Evolutionary conservation across 2,113 vertebrate genomes (phyloP).

Genomic region (Crotalus helleri): DNA sequence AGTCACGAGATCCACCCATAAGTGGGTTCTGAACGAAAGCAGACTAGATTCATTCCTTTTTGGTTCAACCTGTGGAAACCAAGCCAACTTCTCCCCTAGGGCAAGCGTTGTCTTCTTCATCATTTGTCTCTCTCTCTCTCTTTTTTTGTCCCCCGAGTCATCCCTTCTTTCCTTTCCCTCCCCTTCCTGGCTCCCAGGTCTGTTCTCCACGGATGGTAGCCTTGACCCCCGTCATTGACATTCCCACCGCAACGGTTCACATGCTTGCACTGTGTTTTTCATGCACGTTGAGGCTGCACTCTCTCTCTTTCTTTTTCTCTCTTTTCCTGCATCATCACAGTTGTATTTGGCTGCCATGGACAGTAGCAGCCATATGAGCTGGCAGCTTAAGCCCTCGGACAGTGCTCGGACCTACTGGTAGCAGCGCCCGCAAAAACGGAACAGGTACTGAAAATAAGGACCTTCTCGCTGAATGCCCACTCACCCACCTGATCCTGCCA

Average conservation of each 20-base stretch:
- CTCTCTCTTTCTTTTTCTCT: slow-evolving; percentile 78
- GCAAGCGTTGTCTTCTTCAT: slow-evolving; percentile 36
- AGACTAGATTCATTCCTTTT: slow-evolving; percentile 10
- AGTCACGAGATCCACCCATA: neutral
- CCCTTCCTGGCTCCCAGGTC: slow-evolving; percentile 46
- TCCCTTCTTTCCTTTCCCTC: slow-evolving; percentile 46
- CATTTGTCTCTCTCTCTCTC: slow-evolving; percentile 20
- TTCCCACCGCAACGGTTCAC: slow-evolving; percentile 61
- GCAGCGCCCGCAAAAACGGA: slow-evolving; percentile 73
- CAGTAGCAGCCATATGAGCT: slow-evolving; percentile 89
- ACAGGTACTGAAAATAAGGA: slow-evolving; percentile 86
- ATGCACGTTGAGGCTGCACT: slow-evolving; percentile 78
- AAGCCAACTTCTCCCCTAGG: slow-evolving; percentile 36
- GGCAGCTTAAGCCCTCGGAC: slow-evolving; percentile 95
- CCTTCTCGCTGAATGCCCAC: slow-evolving; percentile 63
- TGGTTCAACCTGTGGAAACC: slow-evolving; percentile 42
- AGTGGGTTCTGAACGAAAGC: neutral
- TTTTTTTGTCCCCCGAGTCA: slow-evolving; percentile 38
- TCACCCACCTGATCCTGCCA: slow-evolving; percentile 54
- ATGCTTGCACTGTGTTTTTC: slow-evolving; percentile 75
- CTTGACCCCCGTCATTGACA: slow-evolving; percentile 47
- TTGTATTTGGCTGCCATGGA: slow-evolving; percentile 93
- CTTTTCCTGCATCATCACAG: slow-evolving; percentile 80
- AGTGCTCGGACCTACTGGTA: slow-evolving; percentile 92
- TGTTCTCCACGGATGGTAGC: slow-evolving; percentile 44